Conservation (phyloP, 2,888 invertebrate species). For the Chesias legatella region DNA sequence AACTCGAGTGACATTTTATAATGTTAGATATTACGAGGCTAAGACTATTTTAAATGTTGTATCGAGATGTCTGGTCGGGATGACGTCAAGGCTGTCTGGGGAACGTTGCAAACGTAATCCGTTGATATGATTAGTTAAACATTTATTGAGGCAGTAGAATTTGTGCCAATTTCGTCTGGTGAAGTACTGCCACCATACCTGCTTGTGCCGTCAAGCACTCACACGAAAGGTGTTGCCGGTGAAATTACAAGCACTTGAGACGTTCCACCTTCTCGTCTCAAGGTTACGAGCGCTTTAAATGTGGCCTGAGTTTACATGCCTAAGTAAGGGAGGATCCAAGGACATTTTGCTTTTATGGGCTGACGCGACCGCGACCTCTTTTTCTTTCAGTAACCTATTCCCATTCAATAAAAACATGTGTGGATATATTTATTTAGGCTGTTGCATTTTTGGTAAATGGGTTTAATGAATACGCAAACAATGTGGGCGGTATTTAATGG, state of each 20-base stretch:
- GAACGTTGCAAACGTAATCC: slow-evolving; percentile 32
- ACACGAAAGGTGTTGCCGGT: too few species aligned
- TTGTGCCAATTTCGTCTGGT: neutral
- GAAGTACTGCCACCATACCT: too few species aligned
- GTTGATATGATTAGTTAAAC: slow-evolving; percentile 4
- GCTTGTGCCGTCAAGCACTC: too few species aligned
- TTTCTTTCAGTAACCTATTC: too few species aligned
- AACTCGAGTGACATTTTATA: slow-evolving; percentile 34
- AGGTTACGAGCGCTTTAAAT: slow-evolving; percentile 33
- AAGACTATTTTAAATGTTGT: slow-evolving; percentile 39
- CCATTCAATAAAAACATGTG: too few species aligned
- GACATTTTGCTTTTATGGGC: too few species aligned
- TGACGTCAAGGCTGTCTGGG: slow-evolving; percentile 43
- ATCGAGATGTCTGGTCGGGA: slow-evolving; percentile 43
- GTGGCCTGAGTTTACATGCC: too few species aligned
- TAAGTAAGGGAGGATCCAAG: too few species aligned
- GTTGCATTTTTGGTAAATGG: neutral
- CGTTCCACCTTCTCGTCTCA: too few species aligned
- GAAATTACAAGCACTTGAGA: too few species aligned
- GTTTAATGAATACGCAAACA: slow-evolving; percentile 8
- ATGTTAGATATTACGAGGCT: slow-evolving; percentile 30
- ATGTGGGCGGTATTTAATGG: slow-evolving; percentile 32
- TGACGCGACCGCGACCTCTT: too few species aligned
- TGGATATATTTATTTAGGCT: slow-evolving; percentile 7
- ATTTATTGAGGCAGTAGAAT: neutral